These are phyloP conservation scores for Cathartes aura DNA, from an alignment of 2,113 vertebrate genomes.

Conservation along the genomic window DNA sequence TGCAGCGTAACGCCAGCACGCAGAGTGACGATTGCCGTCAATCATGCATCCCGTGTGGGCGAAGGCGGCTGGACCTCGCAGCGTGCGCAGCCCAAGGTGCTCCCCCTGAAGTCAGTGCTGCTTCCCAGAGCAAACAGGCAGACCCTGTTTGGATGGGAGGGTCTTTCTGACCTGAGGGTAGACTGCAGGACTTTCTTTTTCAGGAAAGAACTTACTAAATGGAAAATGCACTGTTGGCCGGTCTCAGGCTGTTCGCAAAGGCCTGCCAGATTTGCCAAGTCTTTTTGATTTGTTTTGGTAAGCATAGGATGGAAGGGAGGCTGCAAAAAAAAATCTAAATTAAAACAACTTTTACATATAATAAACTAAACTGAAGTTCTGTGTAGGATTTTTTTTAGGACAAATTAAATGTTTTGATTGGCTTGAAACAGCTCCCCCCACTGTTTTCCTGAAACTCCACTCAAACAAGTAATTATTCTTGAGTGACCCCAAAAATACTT, in stretches of 20 bases:
- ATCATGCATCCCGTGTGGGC: fast-evolving
- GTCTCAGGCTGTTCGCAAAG: neutral
- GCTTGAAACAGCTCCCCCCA: neutral
- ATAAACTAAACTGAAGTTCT: neutral
- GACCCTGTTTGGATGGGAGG: neutral
- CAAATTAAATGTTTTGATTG: neutral
- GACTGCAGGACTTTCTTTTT: neutral
- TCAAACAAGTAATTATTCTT: neutral
- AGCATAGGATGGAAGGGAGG: neutral
- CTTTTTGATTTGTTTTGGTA: neutral
- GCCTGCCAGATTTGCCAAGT: neutral
- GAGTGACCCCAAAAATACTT: neutral
- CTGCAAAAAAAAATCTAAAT: neutral
- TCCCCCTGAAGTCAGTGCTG: neutral
- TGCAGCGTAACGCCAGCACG: fast-evolving
- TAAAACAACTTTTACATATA: neutral
- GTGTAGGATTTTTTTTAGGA: neutral
- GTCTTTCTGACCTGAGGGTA: neutral
- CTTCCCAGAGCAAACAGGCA: neutral
- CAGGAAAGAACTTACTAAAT: neutral
- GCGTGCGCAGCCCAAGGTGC: neutral
- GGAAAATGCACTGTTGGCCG: neutral
- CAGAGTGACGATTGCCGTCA: neutral
- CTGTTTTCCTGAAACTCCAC: neutral
- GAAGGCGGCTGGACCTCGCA: neutral